phyloP scores from a whole-genome alignment of 2,888 invertebrate genomes.

The Electrophaes corylata region DNA sequence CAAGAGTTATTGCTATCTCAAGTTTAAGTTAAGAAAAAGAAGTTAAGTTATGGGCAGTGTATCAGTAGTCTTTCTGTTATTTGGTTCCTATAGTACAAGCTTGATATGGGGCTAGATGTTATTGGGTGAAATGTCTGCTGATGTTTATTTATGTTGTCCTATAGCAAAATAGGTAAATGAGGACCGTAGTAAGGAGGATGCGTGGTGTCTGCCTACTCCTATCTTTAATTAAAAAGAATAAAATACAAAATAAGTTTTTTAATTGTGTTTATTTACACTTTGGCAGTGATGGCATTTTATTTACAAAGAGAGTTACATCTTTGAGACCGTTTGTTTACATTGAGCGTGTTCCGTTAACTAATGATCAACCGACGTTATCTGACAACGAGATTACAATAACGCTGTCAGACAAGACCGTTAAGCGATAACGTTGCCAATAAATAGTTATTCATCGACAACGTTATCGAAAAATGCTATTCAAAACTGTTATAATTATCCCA shows the following conservation, averaged over 20 bases:
- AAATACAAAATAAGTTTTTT: slow-evolving; percentile 40
- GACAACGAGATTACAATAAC: slow-evolving; percentile 45
- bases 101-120: too few relatives aligned
- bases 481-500: slow-evolving; percentile 2
- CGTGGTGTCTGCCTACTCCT: too few relatives aligned
- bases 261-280: slow-evolving; percentile 82
- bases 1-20: too few relatives aligned
- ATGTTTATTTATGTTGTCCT: too few relatives aligned
- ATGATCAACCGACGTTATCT: slow-evolving; percentile 45
- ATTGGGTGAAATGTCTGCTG: too few relatives aligned
- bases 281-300: slow-evolving; percentile 82
- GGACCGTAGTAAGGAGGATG: too few relatives aligned
- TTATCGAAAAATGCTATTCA: slow-evolving; percentile 30
- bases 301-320: slow-evolving; percentile 82
- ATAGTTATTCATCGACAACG: slow-evolving; percentile 30
- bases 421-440: slow-evolving; percentile 35
- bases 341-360: slow-evolving; percentile 63
- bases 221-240: neutral
- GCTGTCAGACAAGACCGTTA: slow-evolving; percentile 48
- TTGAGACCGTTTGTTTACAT: slow-evolving; percentile 70
- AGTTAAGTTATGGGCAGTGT: too few relatives aligned
- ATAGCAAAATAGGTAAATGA: too few relatives aligned
- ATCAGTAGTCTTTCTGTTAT: too few relatives aligned
- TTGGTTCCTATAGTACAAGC: too few relatives aligned
- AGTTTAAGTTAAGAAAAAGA: too few relatives aligned